Evolutionary conservation across 2,797 vertebrate genomes (phyloP).

Genomic region (Odontamblyopus rebecca): DNA sequence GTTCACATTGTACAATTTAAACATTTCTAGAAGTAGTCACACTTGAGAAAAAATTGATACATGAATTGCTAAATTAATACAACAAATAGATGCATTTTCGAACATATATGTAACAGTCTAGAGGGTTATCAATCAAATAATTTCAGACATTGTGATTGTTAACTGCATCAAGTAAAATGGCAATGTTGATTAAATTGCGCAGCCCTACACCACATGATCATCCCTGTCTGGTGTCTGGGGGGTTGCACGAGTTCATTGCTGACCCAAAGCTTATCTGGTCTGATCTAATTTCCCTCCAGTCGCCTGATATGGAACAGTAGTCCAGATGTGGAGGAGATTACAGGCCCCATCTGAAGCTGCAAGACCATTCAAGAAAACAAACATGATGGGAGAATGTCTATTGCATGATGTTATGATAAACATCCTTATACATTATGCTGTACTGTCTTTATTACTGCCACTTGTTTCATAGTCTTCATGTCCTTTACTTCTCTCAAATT

Average conservation of each 20-base stretch:
- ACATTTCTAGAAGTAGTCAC: not conserved
- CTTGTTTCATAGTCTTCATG: not conserved
- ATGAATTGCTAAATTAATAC: no score
- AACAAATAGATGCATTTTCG: no score
- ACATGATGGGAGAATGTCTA: slow-evolving; percentile 22
- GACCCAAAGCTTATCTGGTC: slow-evolving; percentile 50
- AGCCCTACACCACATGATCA: slow-evolving; percentile 1
- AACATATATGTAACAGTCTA: no score
- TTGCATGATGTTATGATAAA: not conserved
- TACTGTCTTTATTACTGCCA: not conserved
- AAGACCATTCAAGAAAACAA: slow-evolving; percentile 56
- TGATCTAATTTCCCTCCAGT: slow-evolving; percentile 61
- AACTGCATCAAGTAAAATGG: no score
- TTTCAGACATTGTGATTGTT: no score
- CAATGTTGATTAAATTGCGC: not conserved
- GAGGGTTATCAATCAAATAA: no score
- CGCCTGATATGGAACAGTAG: slow-evolving; percentile 61
- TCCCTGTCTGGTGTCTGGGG: slow-evolving; percentile 12
- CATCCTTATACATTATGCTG: not conserved
- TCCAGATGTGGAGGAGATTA: slow-evolving; percentile 70
- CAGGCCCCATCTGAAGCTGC: slow-evolving; percentile 20
- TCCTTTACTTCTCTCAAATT: not conserved
- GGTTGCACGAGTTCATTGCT: slow-evolving; percentile 36
- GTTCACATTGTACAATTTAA: not conserved
- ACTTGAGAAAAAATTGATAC: not conserved